These are phyloP conservation scores for Orgyia antiqua DNA, from an alignment of 2,888 invertebrate genomes.

Conservation along the genomic window DNA sequence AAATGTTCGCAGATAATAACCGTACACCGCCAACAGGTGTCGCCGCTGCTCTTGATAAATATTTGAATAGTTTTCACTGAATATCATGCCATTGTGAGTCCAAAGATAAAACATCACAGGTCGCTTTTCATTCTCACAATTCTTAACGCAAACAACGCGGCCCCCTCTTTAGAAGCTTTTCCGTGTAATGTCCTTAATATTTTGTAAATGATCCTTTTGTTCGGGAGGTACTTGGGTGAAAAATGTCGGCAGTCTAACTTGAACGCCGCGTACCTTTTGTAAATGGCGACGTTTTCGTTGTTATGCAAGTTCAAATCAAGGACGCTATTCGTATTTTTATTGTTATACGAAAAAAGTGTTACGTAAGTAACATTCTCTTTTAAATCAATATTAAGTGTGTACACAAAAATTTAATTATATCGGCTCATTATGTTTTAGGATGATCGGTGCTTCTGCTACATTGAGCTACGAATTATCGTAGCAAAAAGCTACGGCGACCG, in stretches of 20 bases:
- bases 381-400: too few species aligned
- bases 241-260: slow-evolving; percentile 24
- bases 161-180: slow-evolving; percentile 41
- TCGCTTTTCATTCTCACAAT: slow-evolving; percentile 27
- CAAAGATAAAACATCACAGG: slow-evolving; percentile 30
- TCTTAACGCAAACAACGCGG: slow-evolving; percentile 32
- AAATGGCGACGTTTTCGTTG: slow-evolving; percentile 21
- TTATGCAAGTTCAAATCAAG: slow-evolving; percentile 22
- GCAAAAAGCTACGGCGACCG: too few species aligned
- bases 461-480: too few species aligned
- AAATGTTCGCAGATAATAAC: slow-evolving; percentile 22
- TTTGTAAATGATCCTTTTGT: slow-evolving; percentile 43
- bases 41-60: slow-evolving; percentile 26
- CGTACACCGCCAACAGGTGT: slow-evolving; percentile 50
- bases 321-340: slow-evolving; percentile 10
- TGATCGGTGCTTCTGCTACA: too few species aligned
- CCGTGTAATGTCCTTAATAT: slow-evolving; percentile 51
- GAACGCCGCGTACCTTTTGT: slow-evolving; percentile 29
- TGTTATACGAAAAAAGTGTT: not conserved
- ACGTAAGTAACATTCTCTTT: not conserved
- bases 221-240: slow-evolving; percentile 26
- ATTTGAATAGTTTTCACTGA: slow-evolving; percentile 52
- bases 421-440: too few species aligned
- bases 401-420: too few species aligned
- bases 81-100: slow-evolving; percentile 34